A percentile compares a stretch with the other conserved stretches of the same genome.
phyloP scores from a whole-genome alignment of 1,140 invertebrate species.

The Idris sp. region DNA sequence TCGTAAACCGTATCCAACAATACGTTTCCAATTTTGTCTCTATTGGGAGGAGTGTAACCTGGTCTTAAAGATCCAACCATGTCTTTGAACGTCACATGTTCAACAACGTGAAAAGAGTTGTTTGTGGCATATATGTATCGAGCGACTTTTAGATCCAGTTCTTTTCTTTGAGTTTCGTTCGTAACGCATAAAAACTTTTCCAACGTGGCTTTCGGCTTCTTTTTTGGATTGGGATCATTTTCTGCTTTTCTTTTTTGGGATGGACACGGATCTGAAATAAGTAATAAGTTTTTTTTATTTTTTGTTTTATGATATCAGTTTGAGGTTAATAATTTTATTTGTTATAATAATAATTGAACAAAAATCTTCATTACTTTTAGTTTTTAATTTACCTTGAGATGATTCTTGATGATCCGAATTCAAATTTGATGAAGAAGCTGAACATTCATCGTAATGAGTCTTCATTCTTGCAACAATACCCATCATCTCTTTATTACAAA shows the following conservation, averaged over 20 bases:
- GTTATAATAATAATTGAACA: no score
- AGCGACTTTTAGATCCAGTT: constrained; percentile 1
- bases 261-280: no score
- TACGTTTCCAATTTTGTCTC: constrained; percentile 1
- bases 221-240: constrained; percentile 1
- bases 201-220: constrained; percentile 16
- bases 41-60: background rate
- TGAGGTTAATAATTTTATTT: no score
- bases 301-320: no score
- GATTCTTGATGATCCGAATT: no score
- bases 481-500: constrained; percentile 6
- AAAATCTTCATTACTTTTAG: no score
- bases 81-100: constrained; percentile 11
- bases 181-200: constrained; percentile 6
- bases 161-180: constrained; percentile 4
- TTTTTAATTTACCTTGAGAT: constrained; percentile 8
- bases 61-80: constrained; percentile 1
- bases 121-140: constrained; percentile 18
- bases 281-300: no score
- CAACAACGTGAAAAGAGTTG: constrained; percentile 1
- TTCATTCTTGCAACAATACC: constrained; percentile 4
- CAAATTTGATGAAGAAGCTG: background rate
- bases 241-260: background rate
- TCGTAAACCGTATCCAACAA: background rate
- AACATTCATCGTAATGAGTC: background rate